Evolutionary conservation across 2,113 vertebrate species (phyloP).

Genomic region (Sylvia atricapilla): DNA sequence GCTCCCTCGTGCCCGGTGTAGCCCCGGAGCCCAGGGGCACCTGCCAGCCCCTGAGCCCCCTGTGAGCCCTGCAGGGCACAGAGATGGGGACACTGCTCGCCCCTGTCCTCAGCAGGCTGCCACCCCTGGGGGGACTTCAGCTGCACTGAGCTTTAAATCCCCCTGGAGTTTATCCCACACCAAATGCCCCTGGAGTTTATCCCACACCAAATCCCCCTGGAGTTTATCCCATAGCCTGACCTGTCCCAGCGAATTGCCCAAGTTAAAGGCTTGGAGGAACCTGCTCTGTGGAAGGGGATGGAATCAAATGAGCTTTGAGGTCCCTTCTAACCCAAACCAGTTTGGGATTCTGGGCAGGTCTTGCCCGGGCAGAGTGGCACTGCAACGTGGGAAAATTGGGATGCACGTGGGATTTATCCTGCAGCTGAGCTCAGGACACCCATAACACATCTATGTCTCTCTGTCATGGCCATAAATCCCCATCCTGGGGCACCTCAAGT

Average conservation of each 20-base stretch:
- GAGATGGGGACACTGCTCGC: neutral
- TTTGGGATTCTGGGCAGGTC: accelerated
- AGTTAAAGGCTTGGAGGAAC: neutral
- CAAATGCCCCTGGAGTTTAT: neutral
- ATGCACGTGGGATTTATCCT: neutral
- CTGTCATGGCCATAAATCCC: accelerated
- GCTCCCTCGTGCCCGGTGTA: slow-evolving; percentile 69
- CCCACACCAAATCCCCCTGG: neutral
- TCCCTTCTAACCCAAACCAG: neutral
- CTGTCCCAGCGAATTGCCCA: neutral
- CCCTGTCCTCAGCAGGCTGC: neutral
- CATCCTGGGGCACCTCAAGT: neutral
- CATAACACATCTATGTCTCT: neutral
- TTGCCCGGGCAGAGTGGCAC: accelerated
- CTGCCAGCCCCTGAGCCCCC: slow-evolving; percentile 57
- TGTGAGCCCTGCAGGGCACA: slow-evolving; percentile 16
- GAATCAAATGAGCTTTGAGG: neutral
- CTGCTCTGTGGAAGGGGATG: neutral
- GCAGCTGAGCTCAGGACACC: neutral
- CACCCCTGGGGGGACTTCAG: accelerated
- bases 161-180: neutral
- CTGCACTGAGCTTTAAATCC: neutral
- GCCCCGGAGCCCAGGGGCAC: slow-evolving; percentile 71
- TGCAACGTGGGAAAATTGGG: accelerated
- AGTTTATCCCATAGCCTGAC: accelerated